Conservation (phyloP, 2,888 invertebrate genomes). For the Periphyllus acericola region DNA sequence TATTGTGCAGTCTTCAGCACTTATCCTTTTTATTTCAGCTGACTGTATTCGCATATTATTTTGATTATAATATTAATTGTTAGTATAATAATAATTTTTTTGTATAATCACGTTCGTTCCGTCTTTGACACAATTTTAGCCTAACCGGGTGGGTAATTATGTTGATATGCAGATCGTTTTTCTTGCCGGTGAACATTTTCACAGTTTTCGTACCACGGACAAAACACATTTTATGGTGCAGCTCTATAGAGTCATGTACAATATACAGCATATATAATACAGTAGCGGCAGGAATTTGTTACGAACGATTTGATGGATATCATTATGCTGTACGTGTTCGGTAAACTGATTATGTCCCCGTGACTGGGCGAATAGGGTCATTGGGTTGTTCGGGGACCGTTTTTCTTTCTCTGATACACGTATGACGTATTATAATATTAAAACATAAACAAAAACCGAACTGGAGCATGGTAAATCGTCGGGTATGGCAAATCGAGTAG, state of each 20-base stretch:
- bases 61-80: too few relatives aligned
- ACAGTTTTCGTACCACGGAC: not conserved
- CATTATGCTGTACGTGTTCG: slow-evolving; percentile 30
- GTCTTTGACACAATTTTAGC: too few relatives aligned
- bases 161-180: too few relatives aligned
- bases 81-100: too few relatives aligned
- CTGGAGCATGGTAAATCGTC: slow-evolving; percentile 40
- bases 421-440: not conserved
- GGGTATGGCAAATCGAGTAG: not conserved
- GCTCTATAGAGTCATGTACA: too few relatives aligned
- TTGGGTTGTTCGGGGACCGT: slow-evolving; percentile 17
- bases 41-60: too few relatives aligned
- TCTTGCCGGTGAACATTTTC: too few relatives aligned
- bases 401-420: not conserved
- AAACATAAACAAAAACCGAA: slow-evolving; percentile 35
- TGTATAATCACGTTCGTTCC: too few relatives aligned
- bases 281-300: not conserved
- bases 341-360: slow-evolving; percentile 45
- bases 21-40: too few relatives aligned
- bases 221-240: not conserved
- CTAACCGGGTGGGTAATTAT: too few relatives aligned
- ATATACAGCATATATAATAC: not conserved
- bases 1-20: too few relatives aligned
- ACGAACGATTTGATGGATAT: slow-evolving; percentile 34
- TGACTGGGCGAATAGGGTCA: slow-evolving; percentile 53